These are phyloP conservation scores for Panulirus ornatus DNA, from an alignment of 1,140 invertebrate genomes.

Conservation along the genomic window DNA sequence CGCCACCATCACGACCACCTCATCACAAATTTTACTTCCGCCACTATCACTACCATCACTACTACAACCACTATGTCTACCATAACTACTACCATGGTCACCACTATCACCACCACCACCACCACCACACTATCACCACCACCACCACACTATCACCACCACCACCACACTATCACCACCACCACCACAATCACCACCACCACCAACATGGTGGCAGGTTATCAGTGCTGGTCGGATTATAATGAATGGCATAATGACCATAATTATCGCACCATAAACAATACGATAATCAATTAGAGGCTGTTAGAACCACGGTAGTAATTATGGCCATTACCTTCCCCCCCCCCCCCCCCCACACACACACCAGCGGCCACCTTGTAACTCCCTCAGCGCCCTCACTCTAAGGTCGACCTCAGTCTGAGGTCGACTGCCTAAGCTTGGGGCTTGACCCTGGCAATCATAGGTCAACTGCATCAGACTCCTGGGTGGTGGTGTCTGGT, in stretches of 20 bases:
- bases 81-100: not conserved
- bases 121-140: not conserved
- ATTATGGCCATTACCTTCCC: not conserved
- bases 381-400: not conserved
- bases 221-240: slow-evolving; percentile 12
- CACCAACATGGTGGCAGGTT: not conserved
- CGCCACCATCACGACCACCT: no score
- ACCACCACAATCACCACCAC: not conserved
- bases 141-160: not conserved
- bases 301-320: slow-evolving; percentile 52
- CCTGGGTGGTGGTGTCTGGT: no score
- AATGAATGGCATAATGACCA: slow-evolving; percentile 38
- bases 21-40: not conserved
- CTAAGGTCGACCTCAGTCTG: not conserved
- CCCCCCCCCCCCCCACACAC: not conserved
- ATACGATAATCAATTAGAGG: slow-evolving; percentile 55
- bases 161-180: not conserved
- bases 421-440: no score
- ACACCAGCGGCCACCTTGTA: no score
- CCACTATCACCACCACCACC: not conserved
- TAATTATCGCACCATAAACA: slow-evolving; percentile 61
- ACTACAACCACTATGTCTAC: not conserved
- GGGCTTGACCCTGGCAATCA: no score
- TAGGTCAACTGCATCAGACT: no score
- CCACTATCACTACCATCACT: not conserved